Evolutionary conservation across 2,113 vertebrate genomes (phyloP).

Genomic region (Nerophis lumbriciformis): DNA sequence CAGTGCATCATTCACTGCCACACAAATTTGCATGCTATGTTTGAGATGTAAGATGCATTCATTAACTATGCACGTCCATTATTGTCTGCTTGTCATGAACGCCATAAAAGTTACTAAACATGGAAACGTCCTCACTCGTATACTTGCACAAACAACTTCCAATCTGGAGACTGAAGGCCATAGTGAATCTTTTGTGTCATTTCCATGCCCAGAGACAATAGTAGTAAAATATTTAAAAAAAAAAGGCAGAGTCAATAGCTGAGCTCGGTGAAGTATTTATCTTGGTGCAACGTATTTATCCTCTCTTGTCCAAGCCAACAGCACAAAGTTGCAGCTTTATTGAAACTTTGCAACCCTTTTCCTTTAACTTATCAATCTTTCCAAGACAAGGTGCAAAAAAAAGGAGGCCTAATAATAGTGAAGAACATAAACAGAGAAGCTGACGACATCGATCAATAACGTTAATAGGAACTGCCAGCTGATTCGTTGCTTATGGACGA

Average conservation of each 20-base stretch:
- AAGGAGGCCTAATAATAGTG: slow-evolving; percentile 59
- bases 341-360: slow-evolving; percentile 70
- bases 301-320: slow-evolving; percentile 51
- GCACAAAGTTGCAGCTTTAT: slow-evolving; percentile 59
- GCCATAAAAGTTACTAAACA: too few relatives aligned
- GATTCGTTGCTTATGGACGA: slow-evolving; percentile 38
- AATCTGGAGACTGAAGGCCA: slow-evolving; percentile 43
- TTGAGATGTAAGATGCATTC: too few relatives aligned
- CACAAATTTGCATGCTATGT: too few relatives aligned
- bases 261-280: slow-evolving; percentile 71
- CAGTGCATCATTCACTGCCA: too few relatives aligned
- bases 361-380: slow-evolving; percentile 66
- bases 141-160: not conserved
- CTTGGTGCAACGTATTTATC: slow-evolving; percentile 59
- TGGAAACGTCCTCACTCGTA: too few relatives aligned
- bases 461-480: slow-evolving; percentile 59
- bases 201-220: slow-evolving; percentile 42
- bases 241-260: slow-evolving; percentile 55
- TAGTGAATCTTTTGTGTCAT: too few relatives aligned
- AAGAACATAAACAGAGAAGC: slow-evolving; percentile 28
- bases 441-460: slow-evolving; percentile 71
- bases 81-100: too few relatives aligned
- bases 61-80: too few relatives aligned
- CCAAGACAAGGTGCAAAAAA: slow-evolving; percentile 67
- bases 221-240: slow-evolving; percentile 52